These are phyloP conservation scores for Benthosema pterotum DNA, from an alignment of 2,797 vertebrate genomes.

Conservation along the genomic window DNA sequence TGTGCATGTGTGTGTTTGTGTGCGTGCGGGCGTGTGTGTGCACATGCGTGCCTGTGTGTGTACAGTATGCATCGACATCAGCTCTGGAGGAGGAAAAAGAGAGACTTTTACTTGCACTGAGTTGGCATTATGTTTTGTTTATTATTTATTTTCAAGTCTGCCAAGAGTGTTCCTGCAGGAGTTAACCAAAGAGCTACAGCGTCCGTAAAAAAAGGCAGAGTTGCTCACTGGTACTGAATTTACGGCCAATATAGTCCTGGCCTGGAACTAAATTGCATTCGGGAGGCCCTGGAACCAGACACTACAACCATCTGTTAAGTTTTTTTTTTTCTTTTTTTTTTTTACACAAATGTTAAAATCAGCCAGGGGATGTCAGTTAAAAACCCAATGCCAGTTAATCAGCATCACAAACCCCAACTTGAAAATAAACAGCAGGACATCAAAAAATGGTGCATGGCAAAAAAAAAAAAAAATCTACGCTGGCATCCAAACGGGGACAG, in stretches of 20 bases:
- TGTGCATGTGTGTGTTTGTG: conserved; percentile 2
- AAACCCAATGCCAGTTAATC: conserved; percentile 37
- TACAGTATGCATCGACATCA: conserved; percentile 21
- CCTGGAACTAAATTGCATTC: conserved; percentile 52
- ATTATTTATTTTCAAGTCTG: conserved; percentile 47
- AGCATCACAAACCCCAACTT: conserved; percentile 24
- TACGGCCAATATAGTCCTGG: conserved; percentile 43
- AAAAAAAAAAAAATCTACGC: conserved; percentile 21
- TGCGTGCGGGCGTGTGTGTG: background rate
- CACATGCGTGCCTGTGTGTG: background rate
- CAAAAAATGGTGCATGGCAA: conserved; percentile 10
- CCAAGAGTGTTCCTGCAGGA: conserved; percentile 47
- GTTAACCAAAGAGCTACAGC: conserved; percentile 35
- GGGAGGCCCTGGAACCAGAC: conserved; percentile 45
- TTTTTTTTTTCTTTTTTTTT: too few relatives aligned
- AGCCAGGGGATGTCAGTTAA: background rate
- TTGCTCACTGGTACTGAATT: conserved; percentile 54
- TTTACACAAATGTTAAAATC: too few relatives aligned
- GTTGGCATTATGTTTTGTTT: conserved; percentile 50
- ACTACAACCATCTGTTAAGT: conserved; percentile 36
- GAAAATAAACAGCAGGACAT: conserved; percentile 24
- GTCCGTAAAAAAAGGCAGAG: conserved; percentile 35
- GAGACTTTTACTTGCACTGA: conserved; percentile 34
- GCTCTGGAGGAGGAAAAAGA: conserved; percentile 6
- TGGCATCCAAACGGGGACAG: background rate